Evolutionary conservation across 2,797 vertebrate genomes (phyloP), one percentile per base, ranked within the genome.

Genomic region (Okamejei kenojei): DNA sequence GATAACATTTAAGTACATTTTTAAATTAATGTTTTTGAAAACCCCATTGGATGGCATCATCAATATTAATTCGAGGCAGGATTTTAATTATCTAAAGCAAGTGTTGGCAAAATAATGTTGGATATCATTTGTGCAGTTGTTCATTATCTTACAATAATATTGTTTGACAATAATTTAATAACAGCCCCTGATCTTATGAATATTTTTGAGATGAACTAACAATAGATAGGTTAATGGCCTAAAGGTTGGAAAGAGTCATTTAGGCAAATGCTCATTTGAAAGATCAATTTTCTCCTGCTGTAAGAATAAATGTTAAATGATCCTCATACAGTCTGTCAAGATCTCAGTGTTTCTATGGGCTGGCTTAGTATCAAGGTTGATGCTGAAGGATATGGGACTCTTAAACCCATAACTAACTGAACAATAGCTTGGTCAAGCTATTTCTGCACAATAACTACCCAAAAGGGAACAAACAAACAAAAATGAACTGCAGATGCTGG

Each of bases 1-100:
- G 82, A 29, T 29, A 86, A n/a, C 58, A 86, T 63, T 63, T 32
- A 13, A 61, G 13, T 63, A 63, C 58, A 32, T 86, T 61, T 86
- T 15, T n/a, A 86, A 86, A 86, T 63, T n/a, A 63, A 86, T 63
- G 15, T 86, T 82, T 81, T 63, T 86, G n/a, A 86, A 86, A 63
- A 26, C 26, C 58, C n/a, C 10, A 61, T 84, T 84, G 81, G 26
- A 54, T 61, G 17, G 4, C 26, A 63, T 86, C 26, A 84, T 84
- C 26, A 86, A 63, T n/a, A 61, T 86, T 63, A 86, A 86, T 61
- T 29, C 4, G 26, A 63, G 54, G 7, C 54, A 63, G 58, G 58
- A 61, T 11, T 26, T 63, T 58, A 63, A 61, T 63, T 63, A 61
- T n/a, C 26, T 5, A 58, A 61, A 86, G 82, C 82, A 15, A 61